Conservation (phyloP, 1,140 invertebrate genomes). For the Heliconius melpomene region DNA sequence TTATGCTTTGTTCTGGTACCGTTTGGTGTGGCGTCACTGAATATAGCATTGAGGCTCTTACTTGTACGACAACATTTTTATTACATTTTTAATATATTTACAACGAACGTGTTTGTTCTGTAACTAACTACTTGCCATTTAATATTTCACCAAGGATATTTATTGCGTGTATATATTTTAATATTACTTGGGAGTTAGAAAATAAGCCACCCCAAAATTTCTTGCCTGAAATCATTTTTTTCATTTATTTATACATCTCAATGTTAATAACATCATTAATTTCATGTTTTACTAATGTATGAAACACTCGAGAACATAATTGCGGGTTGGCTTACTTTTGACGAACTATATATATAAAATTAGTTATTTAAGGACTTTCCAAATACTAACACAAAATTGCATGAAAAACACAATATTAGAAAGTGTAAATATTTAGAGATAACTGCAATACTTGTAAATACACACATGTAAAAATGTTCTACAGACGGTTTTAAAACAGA, state of each 20-base stretch:
- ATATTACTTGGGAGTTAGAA: slow-evolving; percentile 44
- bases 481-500: slow-evolving; percentile 40
- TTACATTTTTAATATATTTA: slow-evolving; percentile 55
- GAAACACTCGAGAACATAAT: slow-evolving; percentile 14
- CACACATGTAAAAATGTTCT: slow-evolving; percentile 47
- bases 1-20: slow-evolving; percentile 70
- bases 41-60: slow-evolving; percentile 71
- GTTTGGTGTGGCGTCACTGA: slow-evolving; percentile 53
- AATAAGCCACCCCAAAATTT: slow-evolving; percentile 35
- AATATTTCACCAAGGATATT: slow-evolving; percentile 76
- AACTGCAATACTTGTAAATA: slow-evolving; percentile 69
- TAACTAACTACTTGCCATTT: slow-evolving; percentile 80
- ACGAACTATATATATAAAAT: slow-evolving; percentile 33
- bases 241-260: slow-evolving; percentile 25
- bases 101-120: slow-evolving; percentile 61
- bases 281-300: slow-evolving; percentile 9
- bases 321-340: slow-evolving; percentile 32
- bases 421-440: slow-evolving; percentile 65
- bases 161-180: slow-evolving; percentile 77
- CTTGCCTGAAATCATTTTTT: slow-evolving; percentile 10
- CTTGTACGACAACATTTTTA: slow-evolving; percentile 49
- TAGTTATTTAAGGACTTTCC: slow-evolving; percentile 55
- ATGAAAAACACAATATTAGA: slow-evolving; percentile 51
- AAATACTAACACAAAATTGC: slow-evolving; percentile 53
- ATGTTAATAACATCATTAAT: slow-evolving; percentile 25